A percentile compares a stretch with the other conserved stretches of the same genome.
These are phyloP conservation scores for Latrodectus geometricus DNA, from an alignment of 1,140 invertebrate genomes.

Conservation along the genomic window DNA sequence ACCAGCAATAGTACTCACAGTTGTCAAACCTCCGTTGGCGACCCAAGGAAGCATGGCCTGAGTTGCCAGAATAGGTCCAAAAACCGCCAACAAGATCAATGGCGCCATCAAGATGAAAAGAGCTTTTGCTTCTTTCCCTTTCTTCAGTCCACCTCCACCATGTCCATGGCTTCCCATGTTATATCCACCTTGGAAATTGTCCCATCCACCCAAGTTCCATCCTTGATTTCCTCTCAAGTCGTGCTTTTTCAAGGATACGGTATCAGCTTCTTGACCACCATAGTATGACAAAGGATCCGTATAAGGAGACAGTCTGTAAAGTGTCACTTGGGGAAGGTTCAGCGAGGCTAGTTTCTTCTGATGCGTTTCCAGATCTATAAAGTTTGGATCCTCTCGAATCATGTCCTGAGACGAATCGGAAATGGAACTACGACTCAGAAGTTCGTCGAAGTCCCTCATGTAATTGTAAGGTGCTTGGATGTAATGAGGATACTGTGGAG, in stretches of 20 bases:
- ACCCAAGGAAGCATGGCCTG: constrained; percentile 54
- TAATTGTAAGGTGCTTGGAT: constrained; percentile 6
- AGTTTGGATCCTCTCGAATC: neutral
- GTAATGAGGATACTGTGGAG: neutral
- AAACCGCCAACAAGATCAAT: constrained; percentile 43
- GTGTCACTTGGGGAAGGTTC: neutral
- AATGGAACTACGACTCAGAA: neutral
- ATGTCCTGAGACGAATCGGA: neutral
- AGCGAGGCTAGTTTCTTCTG: neutral
- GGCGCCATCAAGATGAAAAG: constrained; percentile 49
- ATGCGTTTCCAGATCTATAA: neutral
- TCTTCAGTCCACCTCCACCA: neutral
- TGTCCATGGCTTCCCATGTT: neutral
- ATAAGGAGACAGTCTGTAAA: constrained; percentile 3
- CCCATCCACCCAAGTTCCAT: neutral
- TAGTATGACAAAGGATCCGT: neutral
- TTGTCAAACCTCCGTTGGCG: constrained; percentile 18
- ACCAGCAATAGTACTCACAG: constrained; percentile 39
- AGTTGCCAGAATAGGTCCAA: constrained; percentile 41
- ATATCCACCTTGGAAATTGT: neutral
- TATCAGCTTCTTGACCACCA: neutral
- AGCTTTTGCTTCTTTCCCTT: constrained; percentile 39
- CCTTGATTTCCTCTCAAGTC: constrained; percentile 8
- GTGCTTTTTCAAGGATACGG: constrained; percentile 16
- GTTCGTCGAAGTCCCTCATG: constrained; percentile 8